Evolutionary conservation across 2,888 invertebrate species (phyloP).

Genomic region (Cremastobaeus sp.): DNA sequence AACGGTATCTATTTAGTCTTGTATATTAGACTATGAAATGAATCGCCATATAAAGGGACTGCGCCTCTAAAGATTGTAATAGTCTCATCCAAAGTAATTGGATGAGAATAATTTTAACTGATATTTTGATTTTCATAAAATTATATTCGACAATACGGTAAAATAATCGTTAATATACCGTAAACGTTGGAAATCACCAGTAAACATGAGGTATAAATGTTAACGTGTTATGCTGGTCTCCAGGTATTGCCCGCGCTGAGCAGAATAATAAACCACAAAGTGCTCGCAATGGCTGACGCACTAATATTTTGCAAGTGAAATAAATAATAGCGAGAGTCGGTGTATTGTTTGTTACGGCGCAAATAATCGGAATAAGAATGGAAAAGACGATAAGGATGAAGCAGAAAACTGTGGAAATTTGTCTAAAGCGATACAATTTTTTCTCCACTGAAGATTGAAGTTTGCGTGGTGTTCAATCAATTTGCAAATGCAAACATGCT

Average conservation of each 20-base stretch:
- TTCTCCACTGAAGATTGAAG: slow-evolving; percentile 19
- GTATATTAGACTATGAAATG: no score
- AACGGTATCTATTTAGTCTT: no score
- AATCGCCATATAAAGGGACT: no score
- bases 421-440: no score
- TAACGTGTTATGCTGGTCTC: no score
- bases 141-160: slow-evolving; percentile 37
- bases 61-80: no score
- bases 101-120: slow-evolving; percentile 37
- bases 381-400: no score
- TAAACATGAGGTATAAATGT: slow-evolving; percentile 46
- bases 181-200: slow-evolving; percentile 44
- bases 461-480: slow-evolving; percentile 36
- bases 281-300: background rate
- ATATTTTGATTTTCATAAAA: slow-evolving; percentile 45
- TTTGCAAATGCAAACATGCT: slow-evolving; percentile 17
- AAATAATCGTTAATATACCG: slow-evolving; percentile 42
- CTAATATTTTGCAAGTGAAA: slow-evolving; percentile 33
- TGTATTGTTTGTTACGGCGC: no score
- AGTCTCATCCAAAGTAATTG: no score
- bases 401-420: no score
- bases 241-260: slow-evolving; percentile 28
- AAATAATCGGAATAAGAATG: no score
- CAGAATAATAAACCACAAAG: slow-evolving; percentile 22
- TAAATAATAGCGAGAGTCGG: slow-evolving; percentile 15